These are phyloP conservation scores for Eumaeus atala DNA, from an alignment of 1,140 invertebrate genomes.

Conservation along the genomic window DNA sequence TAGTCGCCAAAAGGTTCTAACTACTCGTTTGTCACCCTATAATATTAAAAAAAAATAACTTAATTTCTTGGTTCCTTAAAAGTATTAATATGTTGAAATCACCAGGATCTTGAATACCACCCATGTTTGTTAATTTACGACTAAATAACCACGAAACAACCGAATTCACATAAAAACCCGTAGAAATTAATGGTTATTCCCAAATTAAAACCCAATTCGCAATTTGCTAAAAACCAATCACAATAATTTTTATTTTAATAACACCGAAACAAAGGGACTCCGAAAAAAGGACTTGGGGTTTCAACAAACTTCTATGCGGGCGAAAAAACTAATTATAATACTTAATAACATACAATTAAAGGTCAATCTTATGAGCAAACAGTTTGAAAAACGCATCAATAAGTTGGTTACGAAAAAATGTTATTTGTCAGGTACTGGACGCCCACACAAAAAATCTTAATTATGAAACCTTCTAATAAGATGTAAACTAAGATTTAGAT, in stretches of 20 bases:
- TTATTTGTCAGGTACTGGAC: slow-evolving; percentile 54
- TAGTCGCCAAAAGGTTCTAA: too few species aligned
- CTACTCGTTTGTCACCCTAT: too few species aligned
- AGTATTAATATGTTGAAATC: too few species aligned
- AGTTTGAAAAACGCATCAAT: not conserved
- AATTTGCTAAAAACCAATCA: slow-evolving; percentile 66
- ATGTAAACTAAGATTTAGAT: slow-evolving; percentile 15
- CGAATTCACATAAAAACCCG: too few species aligned
- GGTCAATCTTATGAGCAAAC: not conserved
- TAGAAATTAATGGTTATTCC: not conserved
- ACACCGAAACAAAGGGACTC: slow-evolving; percentile 7
- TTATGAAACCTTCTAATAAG: slow-evolving; percentile 21
- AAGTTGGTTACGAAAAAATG: slow-evolving; percentile 15
- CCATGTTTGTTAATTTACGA: too few species aligned
- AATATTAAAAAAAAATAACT: too few species aligned
- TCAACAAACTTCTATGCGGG: slow-evolving; percentile 11
- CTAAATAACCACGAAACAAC: too few species aligned
- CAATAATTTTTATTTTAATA: slow-evolving; percentile 67
- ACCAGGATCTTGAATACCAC: too few species aligned
- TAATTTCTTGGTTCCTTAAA: too few species aligned
- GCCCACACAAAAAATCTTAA: slow-evolving; percentile 47
- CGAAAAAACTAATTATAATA: not conserved
- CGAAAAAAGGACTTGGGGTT: slow-evolving; percentile 26
- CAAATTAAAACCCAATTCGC: slow-evolving; percentile 43
- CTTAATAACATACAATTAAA: not conserved